Evolutionary conservation across 2,113 vertebrate species (phyloP), one percentile per base, ranked within the genome.

Genomic region (Ifrita kowaldi): DNA sequence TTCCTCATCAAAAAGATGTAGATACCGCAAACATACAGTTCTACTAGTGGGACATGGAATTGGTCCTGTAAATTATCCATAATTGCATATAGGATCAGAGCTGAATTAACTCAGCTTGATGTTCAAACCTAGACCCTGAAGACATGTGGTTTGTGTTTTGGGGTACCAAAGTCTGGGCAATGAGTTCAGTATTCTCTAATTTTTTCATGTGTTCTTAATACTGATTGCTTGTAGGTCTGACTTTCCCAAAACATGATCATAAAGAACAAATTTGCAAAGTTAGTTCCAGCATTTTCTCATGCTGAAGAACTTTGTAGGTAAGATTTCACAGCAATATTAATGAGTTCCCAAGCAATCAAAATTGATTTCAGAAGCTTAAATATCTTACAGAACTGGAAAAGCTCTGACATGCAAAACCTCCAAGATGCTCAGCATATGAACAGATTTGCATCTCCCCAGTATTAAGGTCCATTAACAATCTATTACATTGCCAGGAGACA

Each of bases 101-200:
- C 76, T 93, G 80, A 89, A 91, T 96, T 92, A 92, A 69, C 56
- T 89, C 73, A 87, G 86, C 64, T 92, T 89, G 76, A 44, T 71
- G 52, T 75, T 95, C 76, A 89, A 80, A 90, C 32, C 64, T 95
- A 93, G 83, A 78, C 10, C 35, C 55, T 67, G 44, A 74, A 74
- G 81, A 92, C 80, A 92, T 78, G 52, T 92, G 95, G 50, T 89
- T 87, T 95, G 52, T 89, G 68, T 92, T 85, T 91, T 42, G 39
- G 52, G 84, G 68, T 63, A 59, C 60, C 13, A 0, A 92, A 92
- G 22, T 56, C 56, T 93, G 73, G 18, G 55, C 73, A 81, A 84
- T 23, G 37, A 63, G n/a, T 87, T 87, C 64, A 70, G 21, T 60
- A 73, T 90, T 87, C 80, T 63, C 30, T 56, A n/a, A 21, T 44